Base-by-base conservation (phyloP, 2,888 invertebrate species). In the Euplagia quadripunctaria region DNA sequence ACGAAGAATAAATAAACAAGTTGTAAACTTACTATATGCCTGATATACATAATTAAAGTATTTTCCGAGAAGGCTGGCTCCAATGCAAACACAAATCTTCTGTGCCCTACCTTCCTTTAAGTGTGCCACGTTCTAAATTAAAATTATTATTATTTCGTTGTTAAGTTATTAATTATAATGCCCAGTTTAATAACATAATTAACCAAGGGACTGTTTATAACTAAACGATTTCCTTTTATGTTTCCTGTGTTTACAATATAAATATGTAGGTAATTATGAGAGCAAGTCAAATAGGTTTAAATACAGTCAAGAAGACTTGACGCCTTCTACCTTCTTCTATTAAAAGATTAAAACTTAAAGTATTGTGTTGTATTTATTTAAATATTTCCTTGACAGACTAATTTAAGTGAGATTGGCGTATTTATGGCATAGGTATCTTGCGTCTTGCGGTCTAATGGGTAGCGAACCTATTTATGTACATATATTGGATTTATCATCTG, bases 401-500 rank as follows among this genome's bases (percentile, higher is more conserved):
- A 31, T 14, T 31, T 46, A 9, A 6, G 43, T 46, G 43, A 0
- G 43, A 8, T 46, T 46, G 43, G 9, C 43, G 43, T 46, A 3
- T 9, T 3, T 46, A 46, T 31, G 61, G 61, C 61, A 61, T 12
- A 61, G 14, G 61, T 61, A 61, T 61, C 20, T 11, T 31, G 31
- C 31, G 14, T 16, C 61, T 61, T 8, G 14, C 52, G 55, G 55
- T 68, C 42, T 64, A 49, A 49, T 71, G 66, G 58, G 55, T 20
- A 41, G 12, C 14, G 16, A 58, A 61, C 66, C 65, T 80, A 76
- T 77, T 80, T 86, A 86, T 61, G 20, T 61, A 14, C 31, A 31
- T 61, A 14, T 61, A 61, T 61, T 61, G 61, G 31, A 61, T 61
- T 31, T 61, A 31, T 58, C 86, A 85, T 83, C 72, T 84, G 79